A percentile compares a stretch with the other conserved stretches of the same genome.
phyloP scores from a whole-genome alignment of 2,797 vertebrate species.

The Mycteria americana region DNA sequence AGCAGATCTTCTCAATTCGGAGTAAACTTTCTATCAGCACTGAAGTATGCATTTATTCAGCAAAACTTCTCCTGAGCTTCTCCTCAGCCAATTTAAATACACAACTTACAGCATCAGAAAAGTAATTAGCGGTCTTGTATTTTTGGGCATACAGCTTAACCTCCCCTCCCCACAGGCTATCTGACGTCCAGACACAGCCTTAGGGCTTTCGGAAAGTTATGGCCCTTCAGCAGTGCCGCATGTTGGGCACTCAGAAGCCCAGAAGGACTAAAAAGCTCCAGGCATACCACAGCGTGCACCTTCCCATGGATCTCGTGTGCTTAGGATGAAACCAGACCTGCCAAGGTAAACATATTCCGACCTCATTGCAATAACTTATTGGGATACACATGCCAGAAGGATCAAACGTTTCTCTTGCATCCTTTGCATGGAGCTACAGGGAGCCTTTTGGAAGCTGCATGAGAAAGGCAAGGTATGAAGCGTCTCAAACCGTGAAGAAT shows the following conservation, averaged over 20 bases:
- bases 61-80: neutral
- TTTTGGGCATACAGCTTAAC: neutral
- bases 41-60: neutral
- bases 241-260: neutral
- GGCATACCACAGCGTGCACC: neutral
- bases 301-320: too few species aligned
- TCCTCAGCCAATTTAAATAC: neutral
- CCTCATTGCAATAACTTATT: rapidly evolving
- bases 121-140: rapidly evolving
- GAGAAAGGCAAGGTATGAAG: neutral
- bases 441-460: neutral
- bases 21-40: neutral
- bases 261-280: neutral
- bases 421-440: neutral
- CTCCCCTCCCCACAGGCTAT: neutral
- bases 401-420: rapidly evolving
- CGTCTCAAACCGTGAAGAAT: neutral
- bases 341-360: neutral
- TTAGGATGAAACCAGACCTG: neutral
- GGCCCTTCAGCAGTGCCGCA: neutral
- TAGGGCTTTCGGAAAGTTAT: neutral
- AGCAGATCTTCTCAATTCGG: neutral
- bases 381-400: neutral
- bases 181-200: neutral
- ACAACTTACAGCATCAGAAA: neutral